Evolutionary conservation across 2,113 vertebrate species (phyloP).

Genomic region (Silurus asotus): DNA sequence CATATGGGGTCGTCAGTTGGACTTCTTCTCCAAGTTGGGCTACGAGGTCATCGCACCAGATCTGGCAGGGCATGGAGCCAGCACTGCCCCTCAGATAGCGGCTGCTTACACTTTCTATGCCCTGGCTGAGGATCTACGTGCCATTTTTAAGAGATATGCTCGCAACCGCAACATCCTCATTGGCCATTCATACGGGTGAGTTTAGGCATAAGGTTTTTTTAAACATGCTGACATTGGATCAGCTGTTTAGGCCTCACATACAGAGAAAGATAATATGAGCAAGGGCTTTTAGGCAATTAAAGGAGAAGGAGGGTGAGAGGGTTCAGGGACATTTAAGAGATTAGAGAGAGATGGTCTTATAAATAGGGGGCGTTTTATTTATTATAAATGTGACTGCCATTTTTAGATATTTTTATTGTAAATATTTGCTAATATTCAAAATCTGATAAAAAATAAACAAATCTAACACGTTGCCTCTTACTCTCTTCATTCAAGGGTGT

Average conservation of each 20-base stretch:
- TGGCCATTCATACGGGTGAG: conserved; percentile 93
- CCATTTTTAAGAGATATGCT: conserved; percentile 90
- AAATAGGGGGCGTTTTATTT: neutral
- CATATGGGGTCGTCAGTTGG: conserved; percentile 95
- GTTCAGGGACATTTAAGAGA: neutral
- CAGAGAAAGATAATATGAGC: neutral
- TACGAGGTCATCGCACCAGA: conserved; percentile 95
- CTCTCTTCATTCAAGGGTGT: conserved; percentile 75
- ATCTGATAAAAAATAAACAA: no score
- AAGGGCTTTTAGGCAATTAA: neutral
- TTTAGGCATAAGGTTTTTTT: neutral
- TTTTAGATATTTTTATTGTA: neutral
- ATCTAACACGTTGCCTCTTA: no score
- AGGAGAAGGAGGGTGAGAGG: no score
- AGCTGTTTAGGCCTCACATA: neutral
- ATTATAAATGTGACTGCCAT: neutral
- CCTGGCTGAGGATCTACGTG: conserved; percentile 88
- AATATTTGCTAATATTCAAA: no score
- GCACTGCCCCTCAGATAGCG: conserved; percentile 85
- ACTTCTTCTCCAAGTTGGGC: conserved; percentile 90
- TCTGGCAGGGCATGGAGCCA: conserved; percentile 88
- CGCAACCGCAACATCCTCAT: conserved; percentile 91
- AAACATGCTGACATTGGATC: neutral
- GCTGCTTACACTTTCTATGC: conserved; percentile 96
- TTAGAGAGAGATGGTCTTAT: neutral